Percentiles rank a stretch among this genome's conserved stretches.
These are phyloP conservation scores for Todiramphus saurophagus DNA, from an alignment of 2,113 vertebrate genomes.

Conservation along the genomic window DNA sequence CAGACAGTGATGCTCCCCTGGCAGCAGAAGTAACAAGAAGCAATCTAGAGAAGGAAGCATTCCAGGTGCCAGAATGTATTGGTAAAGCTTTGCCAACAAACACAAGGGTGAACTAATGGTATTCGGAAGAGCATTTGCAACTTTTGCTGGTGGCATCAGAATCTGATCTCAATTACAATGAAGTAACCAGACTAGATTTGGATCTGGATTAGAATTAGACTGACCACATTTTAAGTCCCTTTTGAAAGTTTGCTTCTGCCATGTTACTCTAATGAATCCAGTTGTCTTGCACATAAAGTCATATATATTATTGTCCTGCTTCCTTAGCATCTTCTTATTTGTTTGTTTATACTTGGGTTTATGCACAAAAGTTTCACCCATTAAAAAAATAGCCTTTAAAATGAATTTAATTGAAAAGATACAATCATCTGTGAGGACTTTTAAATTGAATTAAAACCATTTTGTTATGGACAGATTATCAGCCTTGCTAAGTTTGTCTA, in stretches of 20 bases:
- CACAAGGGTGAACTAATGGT: neutral
- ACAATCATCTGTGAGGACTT: neutral
- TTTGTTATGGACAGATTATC: constrained; percentile 5
- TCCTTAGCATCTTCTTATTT: constrained; percentile 28
- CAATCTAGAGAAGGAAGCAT: neutral
- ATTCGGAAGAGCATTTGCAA: neutral
- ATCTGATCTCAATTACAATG: constrained; percentile 32
- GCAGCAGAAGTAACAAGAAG: neutral
- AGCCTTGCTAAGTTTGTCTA: neutral
- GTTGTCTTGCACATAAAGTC: constrained; percentile 19
- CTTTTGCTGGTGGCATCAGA: constrained; percentile 5
- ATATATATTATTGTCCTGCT: constrained; percentile 17
- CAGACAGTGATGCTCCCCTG: fast-evolving
- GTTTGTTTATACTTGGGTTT: constrained; percentile 44
- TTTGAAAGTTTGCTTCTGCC: constrained; percentile 26
- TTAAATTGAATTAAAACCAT: neutral
- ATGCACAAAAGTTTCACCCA: constrained; percentile 34
- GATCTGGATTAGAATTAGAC: constrained; percentile 19
- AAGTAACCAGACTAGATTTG: constrained; percentile 5
- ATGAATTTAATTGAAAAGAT: constrained; percentile 32
- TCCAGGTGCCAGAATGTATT: neutral
- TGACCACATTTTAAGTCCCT: constrained; percentile 43
- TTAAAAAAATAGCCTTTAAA: constrained; percentile 48
- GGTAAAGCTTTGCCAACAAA: neutral
- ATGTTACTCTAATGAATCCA: constrained; percentile 1